Base-by-base conservation (phyloP, 1,140 invertebrate species). In the Stegodyphus dumicola region DNA sequence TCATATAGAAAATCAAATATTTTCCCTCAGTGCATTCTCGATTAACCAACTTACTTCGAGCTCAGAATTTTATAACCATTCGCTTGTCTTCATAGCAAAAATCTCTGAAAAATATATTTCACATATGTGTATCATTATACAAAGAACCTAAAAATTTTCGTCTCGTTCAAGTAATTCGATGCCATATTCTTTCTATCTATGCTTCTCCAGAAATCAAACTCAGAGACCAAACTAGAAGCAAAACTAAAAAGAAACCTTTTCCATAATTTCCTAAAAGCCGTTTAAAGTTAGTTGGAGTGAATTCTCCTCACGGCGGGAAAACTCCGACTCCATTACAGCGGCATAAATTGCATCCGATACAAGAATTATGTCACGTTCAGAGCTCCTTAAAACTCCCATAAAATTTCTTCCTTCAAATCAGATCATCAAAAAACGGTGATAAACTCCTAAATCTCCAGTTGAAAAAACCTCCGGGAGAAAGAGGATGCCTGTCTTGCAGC, bases 341-440 rank as follows among this genome's bases (percentile, higher is more conserved):
- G 52, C 78, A 80, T 80, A 80, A 70, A 80, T 80, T 73, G 69
- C 67, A 73, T 70, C 52, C 78, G 78, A 80, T 80, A 73, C 78
- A 80, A 52, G 78, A 80, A 80, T 80, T 80, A 80, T 80, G 78
- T 80, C 78, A 80, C 78, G 69, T 80, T 73, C 78, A n/a, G 9
- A 54, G 6, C 65, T 54, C 66, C 69, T 80, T 80, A 80, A 76
- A 80, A 69, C 53, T 80, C 67, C 73, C 78, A 66, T 80, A 80
- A 80, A 80, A 80, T 80, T 70, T 64, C 69, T 80, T 51, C 78
- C 78, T 80, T 80, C 67, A 80, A 80, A 80, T 80, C 78, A 80
- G 78, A 80, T 80, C 71, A 80, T 80, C 78, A 80, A 80, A 80
- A 80, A 80, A 80, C 51, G 69, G 78, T 64, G 78, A 80, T 80